Evolutionary conservation across 1,140 invertebrate genomes (phyloP), one percentile per base, ranked within the genome.

Genomic region (Myzus persicae): DNA sequence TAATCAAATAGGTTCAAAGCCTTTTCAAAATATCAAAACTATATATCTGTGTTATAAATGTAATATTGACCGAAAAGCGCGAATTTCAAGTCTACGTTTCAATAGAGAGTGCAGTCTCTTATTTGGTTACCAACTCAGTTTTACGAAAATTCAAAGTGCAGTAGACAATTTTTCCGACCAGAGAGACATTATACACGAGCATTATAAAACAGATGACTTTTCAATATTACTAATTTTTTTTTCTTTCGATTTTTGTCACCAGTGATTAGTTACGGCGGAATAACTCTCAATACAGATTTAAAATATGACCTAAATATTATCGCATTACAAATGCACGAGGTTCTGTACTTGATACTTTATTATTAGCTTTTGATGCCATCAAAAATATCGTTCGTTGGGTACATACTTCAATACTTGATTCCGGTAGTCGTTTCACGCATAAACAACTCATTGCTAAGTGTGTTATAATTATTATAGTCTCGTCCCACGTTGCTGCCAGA

Each of bases 1-100:
- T 76, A 76, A 76, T 76, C n/a, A 76, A 76, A 76, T 76, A 31
- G 31, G 59, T 76, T n/a, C 59, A 76, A 76, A 76, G 59, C 59
- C 59, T n/a, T 76, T 36, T 76, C 31, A 76, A n/a, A 36, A 36
- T 18, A 36, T n/a, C 31, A n/a, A 76, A 36, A 76, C 59, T 76
- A 76, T 67, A 54, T 59, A 76, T 76, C 31, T 76, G 59, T 76
- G 36, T n/a, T 76, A 18, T n/a, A 76, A 76, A 76, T 76, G 59
- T 76, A n/a, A 76, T 76, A 76, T 76, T n/a, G 59, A 76, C 59
- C 59, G 14, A n/a, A 31, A 14, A 9, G 4, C 31, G 31, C 14
- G 59, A 76, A n/a, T 76, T 76, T 76, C 59, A n/a, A 5, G 14
- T 76, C n/a, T 76, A n/a, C 59, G n/a, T 76, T 76, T 76, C 59